Evolutionary conservation across 1,140 invertebrate genomes (phyloP), one percentile per base, ranked within the genome.

Genomic region (Triops longicaudatus): DNA sequence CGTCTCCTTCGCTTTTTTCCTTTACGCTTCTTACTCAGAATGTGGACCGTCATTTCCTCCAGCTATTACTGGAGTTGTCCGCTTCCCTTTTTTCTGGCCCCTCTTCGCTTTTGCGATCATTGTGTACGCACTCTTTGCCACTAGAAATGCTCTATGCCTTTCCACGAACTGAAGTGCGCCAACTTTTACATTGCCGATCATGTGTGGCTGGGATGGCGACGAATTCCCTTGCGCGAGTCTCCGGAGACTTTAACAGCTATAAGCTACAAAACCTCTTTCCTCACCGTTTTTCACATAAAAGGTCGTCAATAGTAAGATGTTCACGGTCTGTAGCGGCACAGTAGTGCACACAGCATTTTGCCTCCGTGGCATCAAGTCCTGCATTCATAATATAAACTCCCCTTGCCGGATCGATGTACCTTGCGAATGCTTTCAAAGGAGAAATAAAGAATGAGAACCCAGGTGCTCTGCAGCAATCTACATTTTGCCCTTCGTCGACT

Each of bases 201-300:
- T 44, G 22, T 17, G 14, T 63, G 50, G 50, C 14, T n/a, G 10
- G 44, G 44, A n/a, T 17, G 22, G 22, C 50, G n/a, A 22, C 50
- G 50, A 63, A 63, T 63, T 63, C 50, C 50, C 50, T 63, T 22
- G 50, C 50, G 50, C 14, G 14, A 2, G 50, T 63, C 50, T 63
- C 50, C 10, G 17, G 50, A 17, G 17, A 63, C 50, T 63, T 17
- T 63, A n/a, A 63, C 50, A 22, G 22, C 50, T 63, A 63, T 63
- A 63, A 63, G 50, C 50, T 63, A 63, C 50, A 63, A 63, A 63
- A 63, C 50, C 50, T 63, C 50, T 63, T 63, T 63, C 50, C 50
- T 63, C 50, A 17, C 50, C 50, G 50, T 63, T 63, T 63, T 63
- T 63, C 50, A 63, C 50, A 63, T 63, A 63, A 63, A 63, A 63